These are phyloP conservation scores for Stenopsyche tienmushanensis DNA, from an alignment of 1,140 invertebrate genomes.

Conservation along the genomic window DNA sequence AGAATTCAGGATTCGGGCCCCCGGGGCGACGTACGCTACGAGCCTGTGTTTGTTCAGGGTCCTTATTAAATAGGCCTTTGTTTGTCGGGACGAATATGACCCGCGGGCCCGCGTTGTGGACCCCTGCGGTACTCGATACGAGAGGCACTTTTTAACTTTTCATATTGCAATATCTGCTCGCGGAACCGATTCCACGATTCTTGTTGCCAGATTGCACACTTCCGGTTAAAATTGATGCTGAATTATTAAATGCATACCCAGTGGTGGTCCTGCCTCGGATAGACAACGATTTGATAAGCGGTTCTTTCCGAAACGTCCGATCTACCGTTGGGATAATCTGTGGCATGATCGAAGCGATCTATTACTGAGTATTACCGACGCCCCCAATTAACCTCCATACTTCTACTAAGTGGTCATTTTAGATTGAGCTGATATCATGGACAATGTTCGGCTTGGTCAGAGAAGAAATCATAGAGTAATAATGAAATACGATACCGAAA, in stretches of 20 bases:
- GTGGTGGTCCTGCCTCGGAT: no score
- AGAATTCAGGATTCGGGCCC: neutral
- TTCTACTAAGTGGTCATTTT: neutral
- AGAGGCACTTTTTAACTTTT: neutral
- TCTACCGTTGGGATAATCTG: neutral
- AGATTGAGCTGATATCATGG: neutral
- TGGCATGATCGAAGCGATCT: neutral
- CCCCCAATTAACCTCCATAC: neutral
- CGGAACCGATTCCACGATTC: no score
- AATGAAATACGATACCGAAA: no score
- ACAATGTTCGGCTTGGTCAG: no score
- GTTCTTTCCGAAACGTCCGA: neutral
- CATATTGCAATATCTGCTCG: no score
- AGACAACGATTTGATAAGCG: no score
- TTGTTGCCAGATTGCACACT: no score
- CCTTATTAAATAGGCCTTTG: neutral
- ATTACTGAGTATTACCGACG: neutral
- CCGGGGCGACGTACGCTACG: neutral
- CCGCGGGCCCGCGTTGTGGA: neutral
- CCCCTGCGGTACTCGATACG: no score
- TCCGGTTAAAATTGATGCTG: no score
- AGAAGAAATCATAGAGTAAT: no score
- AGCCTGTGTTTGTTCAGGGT: neutral
- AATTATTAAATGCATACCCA: no score
- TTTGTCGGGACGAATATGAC: neutral